A percentile compares a stretch with the other conserved stretches of the same genome.
phyloP scores from a whole-genome alignment of 92 coral and sea anemone species.

The Meandrina meandrites region DNA sequence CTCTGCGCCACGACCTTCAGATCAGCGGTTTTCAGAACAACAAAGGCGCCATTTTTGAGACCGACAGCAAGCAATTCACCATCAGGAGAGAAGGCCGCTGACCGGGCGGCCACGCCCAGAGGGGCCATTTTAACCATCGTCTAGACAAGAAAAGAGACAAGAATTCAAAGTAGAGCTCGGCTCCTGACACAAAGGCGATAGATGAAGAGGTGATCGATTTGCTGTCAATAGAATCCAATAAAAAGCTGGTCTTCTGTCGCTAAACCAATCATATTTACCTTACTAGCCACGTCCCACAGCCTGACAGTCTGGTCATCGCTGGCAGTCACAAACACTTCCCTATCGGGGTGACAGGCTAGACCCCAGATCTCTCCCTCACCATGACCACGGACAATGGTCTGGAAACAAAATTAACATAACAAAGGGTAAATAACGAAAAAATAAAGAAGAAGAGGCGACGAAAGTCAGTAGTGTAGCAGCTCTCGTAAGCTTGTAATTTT shows the following conservation, averaged over 20 bases:
- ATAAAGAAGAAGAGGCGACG: background rate
- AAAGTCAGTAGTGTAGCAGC: background rate
- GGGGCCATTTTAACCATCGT: constrained; percentile 74
- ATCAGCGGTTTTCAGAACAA: constrained; percentile 76
- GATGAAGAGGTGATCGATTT: background rate
- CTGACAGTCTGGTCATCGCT: constrained; percentile 96
- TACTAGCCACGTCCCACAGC: constrained; percentile 90
- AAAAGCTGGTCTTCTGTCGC: background rate
- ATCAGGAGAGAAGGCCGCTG: constrained; percentile 92
- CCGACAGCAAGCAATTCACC: constrained; percentile 96
- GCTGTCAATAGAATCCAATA: background rate
- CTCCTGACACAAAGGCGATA: background rate
- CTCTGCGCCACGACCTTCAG: constrained; percentile 78
- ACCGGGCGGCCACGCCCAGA: constrained; percentile 84
- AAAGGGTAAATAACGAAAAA: background rate
- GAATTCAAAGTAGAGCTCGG: background rate
- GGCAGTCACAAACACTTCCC: constrained; percentile 89
- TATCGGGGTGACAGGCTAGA: constrained; percentile 92
- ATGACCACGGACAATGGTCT: constrained; percentile 90
- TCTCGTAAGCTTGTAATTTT: no score
- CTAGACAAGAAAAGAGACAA: constrained; percentile 27
- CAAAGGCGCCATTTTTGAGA: constrained; percentile 90
- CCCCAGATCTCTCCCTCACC: constrained; percentile 99
- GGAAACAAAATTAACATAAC: background rate
- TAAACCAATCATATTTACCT: constrained; percentile 52